Base-by-base conservation (phyloP, 64 coral and sea anemone species). In the Dendronephthya gigantea region DNA sequence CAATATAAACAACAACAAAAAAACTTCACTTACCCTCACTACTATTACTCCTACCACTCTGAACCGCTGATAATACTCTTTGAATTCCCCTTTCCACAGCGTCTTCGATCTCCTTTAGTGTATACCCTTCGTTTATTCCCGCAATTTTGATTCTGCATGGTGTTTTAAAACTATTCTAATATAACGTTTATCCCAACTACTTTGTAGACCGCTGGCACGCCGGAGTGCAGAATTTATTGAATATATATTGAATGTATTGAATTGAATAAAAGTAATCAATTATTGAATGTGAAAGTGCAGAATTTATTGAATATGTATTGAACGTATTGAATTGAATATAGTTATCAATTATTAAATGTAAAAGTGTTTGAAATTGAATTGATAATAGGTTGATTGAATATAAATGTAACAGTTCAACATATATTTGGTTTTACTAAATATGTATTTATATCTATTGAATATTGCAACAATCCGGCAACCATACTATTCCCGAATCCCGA, bases 181-280 rank as follows among this genome's bases (percentile, higher is more conserved):
- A 23, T 22, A 32, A 25, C 41, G 4, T 45, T 6, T 45, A 45
- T 45, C 41, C 41, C 4, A 4, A 32, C 23, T 41, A 82, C 25
- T 38, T 32, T 82, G n/a, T 84, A n/a, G n/a, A n/a, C 83, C 47
- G 83, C 83, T 84, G 83, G 33, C 83, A n/a, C 33, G 39, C 25
- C 37, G 83, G 25, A 59, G 40, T 49, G 83, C 49, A 85, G 83
- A 85, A 85, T 49, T 85, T 85, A 56, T 85, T 59, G 83, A 65
- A 85, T 62, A 58, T 58, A 85, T 58, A 85, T 58, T 51, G 55
- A 12, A 30, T 50, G 35, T 36, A 49, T 50, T 50, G 58, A 39
- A 62, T 62, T n/a, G 55, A 62, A 62, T 62, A 62, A 23, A 27
- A 23, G 6, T 62, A 45, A 45, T 45, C 11, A 45, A 45, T 45